Percentiles rank a stretch among this genome's conserved stretches.
phyloP scores from a whole-genome alignment of 2,797 vertebrate genomes.

The Dicrostonyx torquatus region DNA sequence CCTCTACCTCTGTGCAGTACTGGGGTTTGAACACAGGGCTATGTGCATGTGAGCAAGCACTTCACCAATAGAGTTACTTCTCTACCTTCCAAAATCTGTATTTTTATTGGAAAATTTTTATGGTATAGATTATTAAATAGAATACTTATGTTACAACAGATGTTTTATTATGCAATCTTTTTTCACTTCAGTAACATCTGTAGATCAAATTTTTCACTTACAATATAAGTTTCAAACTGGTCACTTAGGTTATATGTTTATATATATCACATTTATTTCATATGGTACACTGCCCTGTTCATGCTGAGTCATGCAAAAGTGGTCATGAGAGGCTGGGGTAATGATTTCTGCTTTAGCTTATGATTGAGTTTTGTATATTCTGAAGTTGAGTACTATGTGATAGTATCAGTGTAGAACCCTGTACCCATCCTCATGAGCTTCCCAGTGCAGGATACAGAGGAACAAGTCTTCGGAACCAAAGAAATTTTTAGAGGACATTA shows the following conservation, averaged over 20 bases:
- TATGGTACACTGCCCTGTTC: not conserved
- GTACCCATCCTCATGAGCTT: not conserved
- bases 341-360: not conserved
- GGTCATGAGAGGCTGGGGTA: not conserved
- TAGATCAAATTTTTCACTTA: not conserved
- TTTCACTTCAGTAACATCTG: not conserved
- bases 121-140: not conserved
- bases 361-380: not conserved
- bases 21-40: not conserved
- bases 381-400: not conserved
- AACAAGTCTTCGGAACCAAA: not conserved
- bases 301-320: not conserved
- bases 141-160: not conserved
- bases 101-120: not conserved
- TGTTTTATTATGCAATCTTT: not conserved
- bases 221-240: not conserved
- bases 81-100: not conserved
- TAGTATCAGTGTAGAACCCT: not conserved
- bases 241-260: not conserved
- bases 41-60: no score
- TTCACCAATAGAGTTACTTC: not conserved
- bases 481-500: not conserved
- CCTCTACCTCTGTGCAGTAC: not conserved
- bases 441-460: not conserved
- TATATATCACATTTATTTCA: not conserved